Conservation (phyloP, 2,113 vertebrate species). For the Willisornis vidua region DNA sequence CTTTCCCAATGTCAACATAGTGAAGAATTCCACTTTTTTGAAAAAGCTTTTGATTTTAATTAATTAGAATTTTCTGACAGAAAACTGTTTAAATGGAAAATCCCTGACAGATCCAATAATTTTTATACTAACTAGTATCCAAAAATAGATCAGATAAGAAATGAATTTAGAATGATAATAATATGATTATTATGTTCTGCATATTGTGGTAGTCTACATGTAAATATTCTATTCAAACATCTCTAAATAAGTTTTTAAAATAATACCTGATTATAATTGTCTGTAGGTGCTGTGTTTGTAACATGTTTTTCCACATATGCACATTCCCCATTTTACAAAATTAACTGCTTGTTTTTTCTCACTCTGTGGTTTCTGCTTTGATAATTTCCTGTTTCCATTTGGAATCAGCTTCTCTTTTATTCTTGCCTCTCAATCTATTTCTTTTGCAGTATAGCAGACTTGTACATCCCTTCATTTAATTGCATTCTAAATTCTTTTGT, state of each 20-base stretch:
- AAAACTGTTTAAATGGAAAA: background rate
- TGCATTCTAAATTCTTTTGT: background rate
- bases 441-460: background rate
- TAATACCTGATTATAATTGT: background rate
- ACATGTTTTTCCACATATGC: background rate
- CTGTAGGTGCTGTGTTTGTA: background rate
- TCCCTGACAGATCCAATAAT: background rate
- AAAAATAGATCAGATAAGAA: background rate
- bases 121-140: background rate
- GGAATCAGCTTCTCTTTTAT: background rate
- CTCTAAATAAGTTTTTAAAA: background rate
- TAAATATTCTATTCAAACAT: background rate
- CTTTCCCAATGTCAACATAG: accelerated
- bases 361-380: background rate
- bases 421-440: background rate
- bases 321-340: background rate
- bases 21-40: background rate
- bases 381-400: background rate
- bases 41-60: background rate
- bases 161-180: background rate
- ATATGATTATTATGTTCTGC: background rate
- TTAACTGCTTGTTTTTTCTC: background rate
- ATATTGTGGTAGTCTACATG: background rate
- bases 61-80: background rate
- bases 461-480: background rate